Percentiles rank a stretch among this genome's conserved stretches.
Conservation (phyloP, 2,113 vertebrate species). For the Centropristis striata region DNA sequence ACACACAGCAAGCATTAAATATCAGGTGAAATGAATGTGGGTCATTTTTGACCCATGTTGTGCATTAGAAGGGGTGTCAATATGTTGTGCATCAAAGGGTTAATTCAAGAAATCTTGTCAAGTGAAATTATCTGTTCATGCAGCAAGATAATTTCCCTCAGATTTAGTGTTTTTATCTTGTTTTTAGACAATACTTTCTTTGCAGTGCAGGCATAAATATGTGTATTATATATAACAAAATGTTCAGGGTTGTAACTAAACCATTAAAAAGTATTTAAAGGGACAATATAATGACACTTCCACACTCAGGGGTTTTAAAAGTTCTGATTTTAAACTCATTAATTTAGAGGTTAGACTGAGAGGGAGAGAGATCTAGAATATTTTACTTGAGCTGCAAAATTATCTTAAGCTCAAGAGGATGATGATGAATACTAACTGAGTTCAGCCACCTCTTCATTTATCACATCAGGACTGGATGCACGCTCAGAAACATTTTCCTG, state of each 20-base stretch:
- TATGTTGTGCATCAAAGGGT: no score
- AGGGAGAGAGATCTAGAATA: not conserved
- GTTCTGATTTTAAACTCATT: not conserved
- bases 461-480: conserved; percentile 22
- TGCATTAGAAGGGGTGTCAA: no score
- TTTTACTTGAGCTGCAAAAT: not conserved
- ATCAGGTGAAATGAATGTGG: no score
- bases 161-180: no score
- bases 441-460: conserved; percentile 33
- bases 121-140: no score
- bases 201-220: no score
- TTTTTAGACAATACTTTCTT: no score
- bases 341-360: not conserved
- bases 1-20: no score
- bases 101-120: no score
- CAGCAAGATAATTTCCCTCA: no score
- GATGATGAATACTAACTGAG: conserved; percentile 45
- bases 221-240: not conserved
- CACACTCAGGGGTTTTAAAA: not conserved
- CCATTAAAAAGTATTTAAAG: not conserved
- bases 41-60: no score
- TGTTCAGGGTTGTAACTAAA: not conserved
- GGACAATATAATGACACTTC: no score
- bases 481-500: conserved; percentile 20
- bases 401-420: not conserved